Evolutionary conservation across 2,888 invertebrate genomes (phyloP).

Genomic region (Brachylomia viminalis): DNA sequence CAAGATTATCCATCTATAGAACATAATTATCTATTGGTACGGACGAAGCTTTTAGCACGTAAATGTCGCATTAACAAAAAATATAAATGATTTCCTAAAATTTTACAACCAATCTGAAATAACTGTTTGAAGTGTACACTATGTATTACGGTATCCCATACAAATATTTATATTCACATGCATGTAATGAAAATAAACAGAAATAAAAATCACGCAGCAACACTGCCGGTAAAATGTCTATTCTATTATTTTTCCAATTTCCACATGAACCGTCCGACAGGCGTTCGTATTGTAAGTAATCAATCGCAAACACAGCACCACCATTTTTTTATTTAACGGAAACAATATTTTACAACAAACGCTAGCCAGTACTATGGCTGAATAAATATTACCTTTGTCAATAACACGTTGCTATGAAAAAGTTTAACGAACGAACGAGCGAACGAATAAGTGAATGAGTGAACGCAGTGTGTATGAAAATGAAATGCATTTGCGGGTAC

Average conservation of each 20-base stretch:
- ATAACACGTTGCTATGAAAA: slow-evolving; percentile 65
- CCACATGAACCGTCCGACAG: slow-evolving; percentile 38
- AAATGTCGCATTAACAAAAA: not conserved
- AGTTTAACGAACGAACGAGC: slow-evolving; percentile 52
- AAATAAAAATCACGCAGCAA: slow-evolving; percentile 46
- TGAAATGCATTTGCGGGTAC: slow-evolving; percentile 60
- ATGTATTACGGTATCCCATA: slow-evolving; percentile 2
- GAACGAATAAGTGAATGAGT: slow-evolving; percentile 23
- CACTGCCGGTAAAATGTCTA: slow-evolving; percentile 3
- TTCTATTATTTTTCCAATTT: slow-evolving; percentile 61
- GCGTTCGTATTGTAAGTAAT: slow-evolving; percentile 48
- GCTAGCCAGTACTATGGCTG: slow-evolving; percentile 49
- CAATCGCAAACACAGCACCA: slow-evolving; percentile 56
- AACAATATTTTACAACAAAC: slow-evolving; percentile 64
- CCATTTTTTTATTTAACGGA: slow-evolving; percentile 50
- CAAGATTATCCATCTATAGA: not conserved
- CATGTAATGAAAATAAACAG: slow-evolving; percentile 32
- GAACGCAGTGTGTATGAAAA: slow-evolving; percentile 39
- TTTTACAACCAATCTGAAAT: not conserved
- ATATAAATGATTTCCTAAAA: not conserved
- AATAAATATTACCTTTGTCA: slow-evolving; percentile 72
- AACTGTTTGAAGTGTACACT: not conserved
- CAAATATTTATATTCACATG: slow-evolving; percentile 19
- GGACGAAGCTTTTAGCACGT: not conserved
- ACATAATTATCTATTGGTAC: not conserved